Percentiles rank a stretch among this genome's conserved stretches.
Conservation (phyloP, 2,113 vertebrate species). For the Holacanthus passer region DNA sequence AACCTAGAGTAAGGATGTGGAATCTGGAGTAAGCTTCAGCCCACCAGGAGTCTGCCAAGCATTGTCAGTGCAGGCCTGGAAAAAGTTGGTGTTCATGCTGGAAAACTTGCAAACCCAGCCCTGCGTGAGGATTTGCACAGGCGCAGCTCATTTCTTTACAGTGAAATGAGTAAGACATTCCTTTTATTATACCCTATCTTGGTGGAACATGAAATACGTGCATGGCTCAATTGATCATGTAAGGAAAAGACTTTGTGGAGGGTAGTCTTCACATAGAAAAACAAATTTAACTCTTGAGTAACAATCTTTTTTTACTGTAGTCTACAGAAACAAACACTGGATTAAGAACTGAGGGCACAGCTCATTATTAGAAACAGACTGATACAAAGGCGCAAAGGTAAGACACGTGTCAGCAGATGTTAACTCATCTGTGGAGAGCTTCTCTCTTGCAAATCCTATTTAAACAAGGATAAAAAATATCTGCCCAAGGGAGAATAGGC, state of each 20-base stretch:
- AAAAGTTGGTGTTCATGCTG: constrained; percentile 72
- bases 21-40: constrained; percentile 57
- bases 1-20: constrained; percentile 50
- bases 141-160: constrained; percentile 70
- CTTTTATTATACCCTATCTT: constrained; percentile 45
- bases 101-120: constrained; percentile 75
- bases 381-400: constrained; percentile 31
- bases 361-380: constrained; percentile 28
- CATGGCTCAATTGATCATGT: constrained; percentile 19
- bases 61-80: constrained; percentile 78
- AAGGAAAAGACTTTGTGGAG: constrained; percentile 18
- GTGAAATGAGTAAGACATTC: constrained; percentile 75
- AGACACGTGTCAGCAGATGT: constrained; percentile 46
- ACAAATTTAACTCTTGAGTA: constrained; percentile 8
- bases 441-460: constrained; percentile 26
- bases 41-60: constrained; percentile 57
- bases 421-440: constrained; percentile 44
- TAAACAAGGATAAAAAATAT: not conserved
- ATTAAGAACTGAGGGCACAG: constrained; percentile 15
- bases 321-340: constrained; percentile 13
- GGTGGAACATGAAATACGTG: constrained; percentile 48
- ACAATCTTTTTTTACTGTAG: not conserved
- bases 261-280: constrained; percentile 38
- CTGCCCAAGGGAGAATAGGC: constrained; percentile 38
- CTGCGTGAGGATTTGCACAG: constrained; percentile 58